These are phyloP conservation scores for Rhinella marina DNA, from an alignment of 2,797 vertebrate species.

Conservation along the genomic window DNA sequence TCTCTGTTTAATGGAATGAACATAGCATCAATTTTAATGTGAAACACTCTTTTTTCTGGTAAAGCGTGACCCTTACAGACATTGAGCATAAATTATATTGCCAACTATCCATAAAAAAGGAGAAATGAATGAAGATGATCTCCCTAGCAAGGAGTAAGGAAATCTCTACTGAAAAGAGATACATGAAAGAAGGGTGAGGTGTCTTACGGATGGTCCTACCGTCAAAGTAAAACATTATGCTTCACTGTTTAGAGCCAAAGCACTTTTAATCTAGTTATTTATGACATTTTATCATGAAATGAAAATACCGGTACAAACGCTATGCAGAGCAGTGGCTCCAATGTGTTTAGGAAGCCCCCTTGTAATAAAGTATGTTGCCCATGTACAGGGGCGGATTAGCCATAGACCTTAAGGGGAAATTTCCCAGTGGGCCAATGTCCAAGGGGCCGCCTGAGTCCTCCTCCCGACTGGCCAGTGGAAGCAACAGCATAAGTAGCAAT, in stretches of 20 bases:
- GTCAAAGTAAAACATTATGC: background rate
- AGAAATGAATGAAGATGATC: conserved; percentile 82
- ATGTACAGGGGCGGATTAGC: too few species aligned
- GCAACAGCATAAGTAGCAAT: too few species aligned
- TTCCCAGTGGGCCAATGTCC: too few species aligned
- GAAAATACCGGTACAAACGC: background rate
- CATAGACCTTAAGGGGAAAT: too few species aligned
- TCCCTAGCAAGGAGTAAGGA: conserved; percentile 75
- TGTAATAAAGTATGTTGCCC: background rate
- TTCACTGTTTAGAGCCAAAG: background rate
- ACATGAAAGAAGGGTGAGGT: background rate
- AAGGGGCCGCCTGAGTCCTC: too few species aligned
- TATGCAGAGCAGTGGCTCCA: too few species aligned
- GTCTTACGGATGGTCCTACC: background rate
- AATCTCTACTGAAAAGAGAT: background rate
- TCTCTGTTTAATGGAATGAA: conserved; percentile 80
- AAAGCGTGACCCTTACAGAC: conserved; percentile 83
- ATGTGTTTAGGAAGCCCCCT: too few species aligned
- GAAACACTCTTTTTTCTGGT: conserved; percentile 81
- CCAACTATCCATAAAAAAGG: conserved; percentile 82
- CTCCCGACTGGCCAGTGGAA: too few species aligned
- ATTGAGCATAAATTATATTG: conserved; percentile 83
- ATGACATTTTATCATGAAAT: background rate
- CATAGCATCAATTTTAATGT: conserved; percentile 82
- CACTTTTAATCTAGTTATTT: background rate